Conservation (phyloP, 2,888 invertebrate genomes). For the Tyria jacobaeae region DNA sequence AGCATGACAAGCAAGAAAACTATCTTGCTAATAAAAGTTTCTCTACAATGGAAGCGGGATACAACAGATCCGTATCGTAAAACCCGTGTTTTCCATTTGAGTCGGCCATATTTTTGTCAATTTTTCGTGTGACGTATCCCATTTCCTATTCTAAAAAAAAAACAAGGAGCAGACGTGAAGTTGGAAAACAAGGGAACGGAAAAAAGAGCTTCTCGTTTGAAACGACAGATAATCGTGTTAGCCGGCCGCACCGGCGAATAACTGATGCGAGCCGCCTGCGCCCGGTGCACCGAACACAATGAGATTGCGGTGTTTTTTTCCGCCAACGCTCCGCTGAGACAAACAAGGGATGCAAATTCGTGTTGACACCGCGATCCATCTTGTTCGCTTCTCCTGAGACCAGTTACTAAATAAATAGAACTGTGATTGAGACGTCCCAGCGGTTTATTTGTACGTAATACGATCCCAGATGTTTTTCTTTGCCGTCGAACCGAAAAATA, state of each 20-base stretch:
- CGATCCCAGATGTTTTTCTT: conserved; percentile 69
- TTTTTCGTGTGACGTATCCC: conserved; percentile 85
- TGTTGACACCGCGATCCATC: conserved; percentile 86
- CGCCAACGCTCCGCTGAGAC: conserved; percentile 78
- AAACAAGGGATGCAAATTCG: conserved; percentile 87
- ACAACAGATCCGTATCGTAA: conserved; percentile 81
- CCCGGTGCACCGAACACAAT: conserved; percentile 80
- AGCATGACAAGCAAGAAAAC: conserved; percentile 73
- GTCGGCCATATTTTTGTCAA: conserved; percentile 84
- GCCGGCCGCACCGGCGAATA: conserved; percentile 81
- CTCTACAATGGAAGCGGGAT: conserved; percentile 63
- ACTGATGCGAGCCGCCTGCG: conserved; percentile 76
- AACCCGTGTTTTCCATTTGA: conserved; percentile 82
- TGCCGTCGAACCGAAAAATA: conserved; percentile 60
- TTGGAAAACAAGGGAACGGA: conserved; percentile 85
- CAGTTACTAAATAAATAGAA: conserved; percentile 79
- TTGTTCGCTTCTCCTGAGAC: conserved; percentile 84
- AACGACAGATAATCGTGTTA: conserved; percentile 86
- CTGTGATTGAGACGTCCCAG: conserved; percentile 78
- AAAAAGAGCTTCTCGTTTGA: conserved; percentile 83
- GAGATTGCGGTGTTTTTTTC: conserved; percentile 86
- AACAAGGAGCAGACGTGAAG: conserved; percentile 82
- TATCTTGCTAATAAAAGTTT: conserved; percentile 74
- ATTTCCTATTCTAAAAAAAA: conserved; percentile 85
- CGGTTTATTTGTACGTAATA: conserved; percentile 72